Conservation (phyloP, 1,140 invertebrate genomes). For the Coenobita brevimanus region DNA sequence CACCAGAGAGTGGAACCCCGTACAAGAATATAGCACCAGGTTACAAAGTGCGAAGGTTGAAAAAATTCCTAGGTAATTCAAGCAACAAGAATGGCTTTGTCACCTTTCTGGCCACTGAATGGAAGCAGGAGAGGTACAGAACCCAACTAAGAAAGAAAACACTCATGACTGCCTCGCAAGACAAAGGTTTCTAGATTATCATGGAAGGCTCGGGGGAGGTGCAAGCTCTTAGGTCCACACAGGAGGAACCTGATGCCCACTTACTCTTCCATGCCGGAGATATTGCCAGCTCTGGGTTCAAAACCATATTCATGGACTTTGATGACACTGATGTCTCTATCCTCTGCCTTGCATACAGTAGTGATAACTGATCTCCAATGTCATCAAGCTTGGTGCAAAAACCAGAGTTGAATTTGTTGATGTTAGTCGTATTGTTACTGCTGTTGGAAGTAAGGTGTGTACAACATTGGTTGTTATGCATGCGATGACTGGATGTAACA, state of each 20-base stretch:
- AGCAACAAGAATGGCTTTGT: too few relatives aligned
- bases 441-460: not conserved
- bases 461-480: not conserved
- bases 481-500: not conserved
- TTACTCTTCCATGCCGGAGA: constrained; percentile 21
- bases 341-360: not conserved
- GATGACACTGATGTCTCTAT: constrained; percentile 33
- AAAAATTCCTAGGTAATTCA: too few relatives aligned
- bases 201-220: not conserved
- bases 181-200: too few relatives aligned
- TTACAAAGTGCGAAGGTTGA: too few relatives aligned
- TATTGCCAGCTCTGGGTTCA: constrained; percentile 1
- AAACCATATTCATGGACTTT: constrained; percentile 12
- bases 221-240: not conserved
- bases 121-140: too few relatives aligned
- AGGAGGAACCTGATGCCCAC: constrained; percentile 4
- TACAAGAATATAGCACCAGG: too few relatives aligned
- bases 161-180: too few relatives aligned
- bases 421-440: not conserved
- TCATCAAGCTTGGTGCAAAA: not conserved
- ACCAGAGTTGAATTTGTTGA: not conserved
- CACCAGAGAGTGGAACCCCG: too few relatives aligned
- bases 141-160: too few relatives aligned
- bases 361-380: too few relatives aligned
- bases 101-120: too few relatives aligned